A percentile compares a stretch with the other conserved stretches of the same genome.
Conservation (phyloP, 2,797 vertebrate species). For the Tenualosa ilisha region DNA sequence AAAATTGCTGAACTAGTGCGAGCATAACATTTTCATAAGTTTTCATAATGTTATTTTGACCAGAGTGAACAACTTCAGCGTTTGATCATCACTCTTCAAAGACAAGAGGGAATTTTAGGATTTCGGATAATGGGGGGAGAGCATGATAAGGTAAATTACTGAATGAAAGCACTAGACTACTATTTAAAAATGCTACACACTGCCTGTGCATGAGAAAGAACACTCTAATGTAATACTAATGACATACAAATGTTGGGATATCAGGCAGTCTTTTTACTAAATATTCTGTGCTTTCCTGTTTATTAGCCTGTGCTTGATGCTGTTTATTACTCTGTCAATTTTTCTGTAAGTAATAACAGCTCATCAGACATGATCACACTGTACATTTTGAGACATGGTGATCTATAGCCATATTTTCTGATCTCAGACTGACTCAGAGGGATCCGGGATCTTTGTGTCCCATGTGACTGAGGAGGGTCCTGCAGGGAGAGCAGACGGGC, state of each 20-base stretch:
- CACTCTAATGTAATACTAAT: neutral
- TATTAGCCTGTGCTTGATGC: no score
- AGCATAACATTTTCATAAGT: neutral
- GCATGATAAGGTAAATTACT: slow-evolving; percentile 64
- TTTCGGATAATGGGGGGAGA: slow-evolving; percentile 75
- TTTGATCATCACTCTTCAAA: slow-evolving; percentile 64
- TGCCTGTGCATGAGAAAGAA: neutral
- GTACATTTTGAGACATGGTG: neutral
- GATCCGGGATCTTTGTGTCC: slow-evolving; percentile 70
- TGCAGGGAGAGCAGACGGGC: slow-evolving; percentile 66
- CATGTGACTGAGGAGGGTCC: slow-evolving; percentile 71
- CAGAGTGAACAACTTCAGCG: slow-evolving; percentile 64
- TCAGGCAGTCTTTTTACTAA: neutral
- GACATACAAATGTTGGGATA: neutral
- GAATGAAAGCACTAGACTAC: no score
- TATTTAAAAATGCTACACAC: neutral
- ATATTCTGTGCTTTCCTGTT: neutral
- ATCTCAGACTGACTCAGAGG: slow-evolving; percentile 48
- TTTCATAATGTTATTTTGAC: slow-evolving; percentile 15
- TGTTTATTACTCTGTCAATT: no score
- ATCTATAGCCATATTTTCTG: neutral
- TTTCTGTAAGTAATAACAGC: no score
- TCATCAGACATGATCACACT: no score
- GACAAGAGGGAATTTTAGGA: slow-evolving; percentile 72
- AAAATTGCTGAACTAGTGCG: neutral